Base-by-base conservation (phyloP, 2,888 invertebrate species). In the Acleris holmiana region DNA sequence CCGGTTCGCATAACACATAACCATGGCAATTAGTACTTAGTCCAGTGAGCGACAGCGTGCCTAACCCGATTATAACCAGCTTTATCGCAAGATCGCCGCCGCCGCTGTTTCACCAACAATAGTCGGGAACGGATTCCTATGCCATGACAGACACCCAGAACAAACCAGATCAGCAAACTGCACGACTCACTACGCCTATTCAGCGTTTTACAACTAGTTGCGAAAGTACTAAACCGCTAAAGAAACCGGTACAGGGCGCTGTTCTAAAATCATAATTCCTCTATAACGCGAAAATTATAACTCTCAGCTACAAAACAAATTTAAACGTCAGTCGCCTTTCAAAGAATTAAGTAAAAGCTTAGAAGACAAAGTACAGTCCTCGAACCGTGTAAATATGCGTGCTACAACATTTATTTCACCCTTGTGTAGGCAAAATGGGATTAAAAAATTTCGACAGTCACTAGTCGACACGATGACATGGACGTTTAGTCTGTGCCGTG, bases 391-490 rank as follows among this genome's bases (percentile, higher is more conserved):
- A 73, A 73, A 71, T 67, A 69, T 68, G 71, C 70, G 69, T 70
- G 73, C 72, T 74, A 71, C 74, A 81, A 83, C 84, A 83, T 84
- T 81, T 80, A 79, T 50, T 67, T 73, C 73, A 76, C 80, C 83
- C 84, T 81, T 73, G 69, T 77, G 79, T 80, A 80, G 71, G 73
- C 77, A 76, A 84, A 87, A 88, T 89, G 87, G 84, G 84, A 88
- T 88, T 84, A 87, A 81, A 82, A 85, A 84, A 87, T 88, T 89
- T 87, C 84, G 87, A 88, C 84, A 88, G 88, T 89, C 87, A 88
- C 88, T 82, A 87, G 86, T 83, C 78, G 83, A 80, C 77, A 78
- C 80, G 84, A 88, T 90, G 90, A 90, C 89, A 84, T 83, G 83
- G 85, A 82, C 82, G 84, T 89, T 89, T 87, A 84, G 86, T 83